phyloP scores from a whole-genome alignment of 2,888 invertebrate genomes.

The Cremastobaeus sp. region DNA sequence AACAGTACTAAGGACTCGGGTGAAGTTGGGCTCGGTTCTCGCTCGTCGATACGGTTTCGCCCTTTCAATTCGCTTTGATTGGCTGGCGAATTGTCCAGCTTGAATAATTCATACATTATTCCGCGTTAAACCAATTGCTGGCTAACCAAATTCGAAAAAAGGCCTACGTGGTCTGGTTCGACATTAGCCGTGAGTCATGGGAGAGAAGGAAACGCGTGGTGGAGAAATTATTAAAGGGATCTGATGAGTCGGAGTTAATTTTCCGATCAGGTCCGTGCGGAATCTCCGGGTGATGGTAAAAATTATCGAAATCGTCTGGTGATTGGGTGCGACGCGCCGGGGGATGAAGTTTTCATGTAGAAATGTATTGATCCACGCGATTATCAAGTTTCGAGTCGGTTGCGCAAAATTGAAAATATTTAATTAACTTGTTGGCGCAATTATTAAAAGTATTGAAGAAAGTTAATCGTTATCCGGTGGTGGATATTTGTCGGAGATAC shows the following conservation, averaged over 20 bases:
- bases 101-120: slow-evolving; percentile 77
- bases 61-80: slow-evolving; percentile 73
- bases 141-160: slow-evolving; percentile 66
- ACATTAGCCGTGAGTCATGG: slow-evolving; percentile 22
- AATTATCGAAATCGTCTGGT: slow-evolving; percentile 24
- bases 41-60: neutral
- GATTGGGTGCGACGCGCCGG: slow-evolving; percentile 17
- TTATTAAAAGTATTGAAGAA: too few species aligned
- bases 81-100: slow-evolving; percentile 72
- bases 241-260: slow-evolving; percentile 11
- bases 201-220: slow-evolving; percentile 9
- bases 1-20: neutral
- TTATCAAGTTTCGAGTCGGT: too few species aligned
- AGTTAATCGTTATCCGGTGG: too few species aligned
- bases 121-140: slow-evolving; percentile 75
- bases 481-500: too few species aligned
- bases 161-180: slow-evolving; percentile 49
- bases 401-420: too few species aligned
- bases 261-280: slow-evolving; percentile 33
- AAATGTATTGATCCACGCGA: slow-evolving; percentile 3
- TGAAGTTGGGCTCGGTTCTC: neutral
- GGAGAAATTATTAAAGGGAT: slow-evolving; percentile 37
- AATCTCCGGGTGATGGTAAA: slow-evolving; percentile 26
- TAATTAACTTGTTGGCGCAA: too few species aligned
- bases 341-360: neutral